Conservation (phyloP, 2,797 vertebrate species). For the Morelia viridis region DNA sequence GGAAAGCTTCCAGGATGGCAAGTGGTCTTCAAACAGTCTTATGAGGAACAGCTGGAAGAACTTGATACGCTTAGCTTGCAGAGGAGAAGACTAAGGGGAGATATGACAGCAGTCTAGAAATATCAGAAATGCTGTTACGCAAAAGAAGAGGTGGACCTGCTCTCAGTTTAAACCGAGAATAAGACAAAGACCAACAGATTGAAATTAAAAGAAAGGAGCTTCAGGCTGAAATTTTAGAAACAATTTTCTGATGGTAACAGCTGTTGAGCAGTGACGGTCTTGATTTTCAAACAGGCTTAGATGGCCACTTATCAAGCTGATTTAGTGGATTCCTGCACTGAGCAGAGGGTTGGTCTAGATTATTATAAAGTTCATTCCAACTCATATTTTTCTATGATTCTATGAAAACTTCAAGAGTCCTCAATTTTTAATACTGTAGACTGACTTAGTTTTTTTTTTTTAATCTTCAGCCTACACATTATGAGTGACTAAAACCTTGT, state of each 20-base stretch:
- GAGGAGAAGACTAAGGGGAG: background rate
- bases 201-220: background rate
- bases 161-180: background rate
- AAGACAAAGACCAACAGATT: background rate
- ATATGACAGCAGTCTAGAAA: background rate
- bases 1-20: background rate
- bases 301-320: background rate
- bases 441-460: background rate
- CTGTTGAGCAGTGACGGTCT: background rate
- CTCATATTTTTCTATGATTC: background rate
- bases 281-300: background rate
- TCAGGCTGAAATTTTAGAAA: background rate
- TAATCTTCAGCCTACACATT: background rate
- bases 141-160: background rate
- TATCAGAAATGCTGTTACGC: background rate
- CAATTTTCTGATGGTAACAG: background rate
- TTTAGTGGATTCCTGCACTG: too few relatives aligned
- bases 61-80: background rate
- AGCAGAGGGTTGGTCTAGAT: too few relatives aligned
- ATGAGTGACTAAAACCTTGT: background rate
- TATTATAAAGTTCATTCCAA: background rate
- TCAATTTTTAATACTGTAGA: background rate
- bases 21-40: background rate
- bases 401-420: background rate
- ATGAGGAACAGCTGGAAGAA: background rate